phyloP scores from a whole-genome alignment of 2,797 vertebrate genomes.

The Myiotriccus ornatus region DNA sequence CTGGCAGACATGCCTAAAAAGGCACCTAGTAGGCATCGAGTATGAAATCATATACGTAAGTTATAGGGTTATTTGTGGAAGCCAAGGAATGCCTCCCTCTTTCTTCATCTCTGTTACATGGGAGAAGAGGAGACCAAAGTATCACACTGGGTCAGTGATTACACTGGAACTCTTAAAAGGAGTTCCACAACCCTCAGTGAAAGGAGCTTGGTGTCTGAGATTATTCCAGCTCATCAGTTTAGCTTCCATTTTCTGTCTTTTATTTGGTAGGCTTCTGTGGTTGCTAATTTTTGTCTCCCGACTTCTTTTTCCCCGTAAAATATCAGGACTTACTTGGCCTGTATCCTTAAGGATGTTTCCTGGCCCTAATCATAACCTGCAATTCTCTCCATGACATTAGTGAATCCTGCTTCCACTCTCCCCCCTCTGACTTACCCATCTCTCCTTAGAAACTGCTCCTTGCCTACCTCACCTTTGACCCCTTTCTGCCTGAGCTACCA shows the following conservation, averaged over 20 bases:
- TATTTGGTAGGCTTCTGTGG: not conserved
- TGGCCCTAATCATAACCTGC: not conserved
- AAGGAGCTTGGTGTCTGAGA: not conserved
- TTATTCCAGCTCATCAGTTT: not conserved
- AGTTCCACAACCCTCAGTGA: fast-evolving
- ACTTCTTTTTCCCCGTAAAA: not conserved
- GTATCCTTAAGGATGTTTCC: not conserved
- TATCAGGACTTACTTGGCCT: not conserved
- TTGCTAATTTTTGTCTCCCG: not conserved
- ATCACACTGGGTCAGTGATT: not conserved
- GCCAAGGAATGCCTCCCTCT: not conserved
- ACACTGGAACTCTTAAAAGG: not conserved
- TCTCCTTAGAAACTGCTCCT: not conserved
- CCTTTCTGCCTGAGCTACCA: not conserved
- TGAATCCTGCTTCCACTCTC: not conserved
- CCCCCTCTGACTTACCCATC: not conserved
- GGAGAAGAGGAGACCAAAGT: not conserved
- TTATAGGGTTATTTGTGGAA: not conserved
- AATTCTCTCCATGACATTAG: not conserved
- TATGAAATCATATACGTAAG: not conserved
- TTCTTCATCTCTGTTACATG: not conserved
- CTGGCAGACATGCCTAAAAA: constrained; percentile 6
- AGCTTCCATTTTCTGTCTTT: not conserved
- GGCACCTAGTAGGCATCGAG: not conserved
- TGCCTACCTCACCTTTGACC: not conserved